Evolutionary conservation across 1,140 invertebrate genomes (phyloP).

Genomic region (Saccostrea cuccullata): DNA sequence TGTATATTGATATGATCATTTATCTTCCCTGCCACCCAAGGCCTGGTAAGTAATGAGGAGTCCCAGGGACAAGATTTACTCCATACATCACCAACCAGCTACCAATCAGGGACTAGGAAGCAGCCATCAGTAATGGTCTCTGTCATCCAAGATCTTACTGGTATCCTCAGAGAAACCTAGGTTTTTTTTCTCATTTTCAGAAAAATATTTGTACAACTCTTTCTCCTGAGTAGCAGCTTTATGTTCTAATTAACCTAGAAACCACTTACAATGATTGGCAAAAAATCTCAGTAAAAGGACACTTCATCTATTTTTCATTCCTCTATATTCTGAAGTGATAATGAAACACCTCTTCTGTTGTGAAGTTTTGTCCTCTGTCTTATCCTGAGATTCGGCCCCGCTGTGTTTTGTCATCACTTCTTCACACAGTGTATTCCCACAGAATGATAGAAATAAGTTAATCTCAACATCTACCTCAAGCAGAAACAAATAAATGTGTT

Average conservation of each 20-base stretch:
- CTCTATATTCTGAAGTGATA: not conserved
- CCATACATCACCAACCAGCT: not conserved
- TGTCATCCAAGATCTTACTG: not conserved
- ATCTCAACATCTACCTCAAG: not conserved
- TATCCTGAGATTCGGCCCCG: not conserved
- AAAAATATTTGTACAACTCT: not conserved
- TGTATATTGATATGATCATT: not conserved
- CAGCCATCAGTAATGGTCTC: not conserved
- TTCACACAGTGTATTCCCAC: not conserved
- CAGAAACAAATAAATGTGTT: not conserved
- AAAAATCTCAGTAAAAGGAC: constrained; percentile 5
- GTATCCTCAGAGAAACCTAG: not conserved
- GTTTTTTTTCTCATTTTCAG: not conserved
- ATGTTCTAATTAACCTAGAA: not conserved
- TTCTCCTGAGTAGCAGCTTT: not conserved
- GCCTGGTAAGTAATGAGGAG: not conserved
- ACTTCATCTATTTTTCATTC: constrained; percentile 25
- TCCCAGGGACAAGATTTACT: not conserved
- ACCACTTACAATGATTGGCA: not conserved
- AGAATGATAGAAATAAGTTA: not conserved
- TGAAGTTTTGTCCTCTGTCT: not conserved
- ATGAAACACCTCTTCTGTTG: constrained; percentile 8
- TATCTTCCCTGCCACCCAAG: constrained; percentile 14
- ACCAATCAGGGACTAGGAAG: not conserved
- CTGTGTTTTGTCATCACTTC: not conserved